phyloP scores from a whole-genome alignment of 2,888 invertebrate genomes.

The Tinea pellionella region DNA sequence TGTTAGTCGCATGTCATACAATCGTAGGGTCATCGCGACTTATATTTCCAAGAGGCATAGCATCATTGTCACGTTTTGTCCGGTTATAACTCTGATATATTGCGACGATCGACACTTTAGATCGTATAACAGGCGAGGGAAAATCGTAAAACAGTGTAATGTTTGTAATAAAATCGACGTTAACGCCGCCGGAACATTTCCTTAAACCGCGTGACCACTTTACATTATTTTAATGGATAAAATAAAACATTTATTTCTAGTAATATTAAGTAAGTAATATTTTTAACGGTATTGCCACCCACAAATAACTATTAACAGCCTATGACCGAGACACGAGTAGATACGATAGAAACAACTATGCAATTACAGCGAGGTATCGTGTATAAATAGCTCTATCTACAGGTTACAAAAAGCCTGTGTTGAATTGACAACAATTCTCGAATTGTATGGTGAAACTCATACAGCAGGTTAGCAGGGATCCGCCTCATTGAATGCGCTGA shows the following conservation, averaged over 20 bases:
- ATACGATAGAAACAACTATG: not conserved
- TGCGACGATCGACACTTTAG: slow-evolving; percentile 14
- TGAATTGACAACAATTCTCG: slow-evolving; percentile 8
- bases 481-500: slow-evolving; percentile 68
- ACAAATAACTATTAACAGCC: not conserved
- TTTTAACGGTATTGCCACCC: slow-evolving; percentile 1
- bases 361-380: not conserved
- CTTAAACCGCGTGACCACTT: slow-evolving; percentile 2
- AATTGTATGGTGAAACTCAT: slow-evolving; percentile 59
- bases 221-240: slow-evolving; percentile 1
- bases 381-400: not conserved
- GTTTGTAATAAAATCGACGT: slow-evolving; percentile 12
- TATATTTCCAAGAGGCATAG: not conserved
- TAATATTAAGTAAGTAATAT: not conserved
- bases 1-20: slow-evolving; percentile 2
- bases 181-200: slow-evolving; percentile 4
- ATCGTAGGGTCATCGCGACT: slow-evolving; percentile 9
- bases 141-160: slow-evolving; percentile 12
- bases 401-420: slow-evolving; percentile 5
- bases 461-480: slow-evolving; percentile 63
- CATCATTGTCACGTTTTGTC: slow-evolving; percentile 11
- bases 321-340: not conserved
- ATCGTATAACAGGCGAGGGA: slow-evolving; percentile 13
- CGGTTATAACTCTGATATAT: slow-evolving; percentile 13
- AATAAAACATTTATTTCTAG: not conserved